These are phyloP conservation scores for Verasper variegatus DNA, from an alignment of 2,113 vertebrate species.

Conservation along the genomic window DNA sequence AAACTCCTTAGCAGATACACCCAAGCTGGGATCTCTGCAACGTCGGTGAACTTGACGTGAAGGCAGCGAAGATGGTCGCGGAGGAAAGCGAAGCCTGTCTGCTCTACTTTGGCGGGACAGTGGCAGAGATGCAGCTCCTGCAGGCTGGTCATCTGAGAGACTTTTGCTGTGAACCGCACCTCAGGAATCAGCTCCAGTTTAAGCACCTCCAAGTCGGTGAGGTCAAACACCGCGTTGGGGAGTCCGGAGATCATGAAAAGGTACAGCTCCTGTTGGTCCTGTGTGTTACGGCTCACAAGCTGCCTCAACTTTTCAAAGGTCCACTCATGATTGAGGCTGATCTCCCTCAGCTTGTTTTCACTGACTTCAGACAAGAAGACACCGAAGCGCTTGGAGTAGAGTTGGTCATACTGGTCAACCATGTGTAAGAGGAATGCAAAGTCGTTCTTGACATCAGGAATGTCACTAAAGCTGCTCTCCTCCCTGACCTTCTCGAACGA, in stretches of 20 bases:
- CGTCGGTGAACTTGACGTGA: constrained; percentile 96
- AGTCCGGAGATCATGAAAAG: constrained; percentile 96
- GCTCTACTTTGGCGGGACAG: constrained; percentile 95
- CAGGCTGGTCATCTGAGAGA: constrained; percentile 96
- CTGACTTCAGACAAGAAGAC: constrained; percentile 97
- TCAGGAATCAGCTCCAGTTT: constrained; percentile 97
- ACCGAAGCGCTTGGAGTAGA: constrained; percentile 96
- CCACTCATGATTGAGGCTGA: constrained; percentile 98
- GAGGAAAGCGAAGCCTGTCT: constrained; percentile 94
- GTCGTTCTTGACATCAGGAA: constrained; percentile 97
- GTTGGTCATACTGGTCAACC: constrained; percentile 97
- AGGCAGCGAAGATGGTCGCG: constrained; percentile 94
- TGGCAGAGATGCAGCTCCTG: constrained; percentile 95
- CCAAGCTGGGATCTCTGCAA: constrained; percentile 95
- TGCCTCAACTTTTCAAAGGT: constrained; percentile 94
- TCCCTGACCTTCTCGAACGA: constrained; percentile 98
- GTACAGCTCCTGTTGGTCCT: constrained; percentile 93
- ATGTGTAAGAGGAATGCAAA: constrained; percentile 98
- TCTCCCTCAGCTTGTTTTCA: constrained; percentile 95
- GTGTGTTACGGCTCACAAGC: constrained; percentile 89
- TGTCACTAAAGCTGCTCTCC: constrained; percentile 98
- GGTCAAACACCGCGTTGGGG: constrained; percentile 93
- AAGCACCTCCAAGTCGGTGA: constrained; percentile 92
- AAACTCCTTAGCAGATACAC: constrained; percentile 95
- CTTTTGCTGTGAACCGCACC: constrained; percentile 93